These are phyloP conservation scores for Sternarchorhynchus goeldii DNA, from an alignment of 2,797 vertebrate species.

Conservation along the genomic window DNA sequence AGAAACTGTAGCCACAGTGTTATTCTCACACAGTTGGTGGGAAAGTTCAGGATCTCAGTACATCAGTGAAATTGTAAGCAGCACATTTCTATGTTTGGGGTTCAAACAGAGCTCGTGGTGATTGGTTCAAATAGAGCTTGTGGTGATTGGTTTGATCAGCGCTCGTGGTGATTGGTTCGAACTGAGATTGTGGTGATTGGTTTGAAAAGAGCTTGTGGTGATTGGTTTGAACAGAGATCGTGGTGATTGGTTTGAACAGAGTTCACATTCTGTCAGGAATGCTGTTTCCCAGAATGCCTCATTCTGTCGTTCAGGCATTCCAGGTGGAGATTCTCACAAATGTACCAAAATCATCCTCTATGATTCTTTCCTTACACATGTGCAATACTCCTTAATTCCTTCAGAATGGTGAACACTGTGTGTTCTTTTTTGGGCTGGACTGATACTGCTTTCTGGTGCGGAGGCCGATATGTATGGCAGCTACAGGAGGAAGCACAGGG, in stretches of 20 bases:
- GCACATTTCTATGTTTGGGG: not conserved
- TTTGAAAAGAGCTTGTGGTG: not conserved
- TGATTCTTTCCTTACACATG: too few species aligned
- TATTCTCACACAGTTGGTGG: slow-evolving; percentile 46
- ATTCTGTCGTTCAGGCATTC: not conserved
- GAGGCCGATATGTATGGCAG: not conserved
- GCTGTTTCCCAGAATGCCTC: not conserved
- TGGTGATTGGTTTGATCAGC: not conserved
- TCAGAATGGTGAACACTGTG: too few species aligned
- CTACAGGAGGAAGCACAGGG: not conserved
- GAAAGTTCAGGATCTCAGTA: slow-evolving; percentile 28
- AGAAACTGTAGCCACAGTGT: slow-evolving; percentile 42
- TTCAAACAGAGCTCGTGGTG: too few species aligned
- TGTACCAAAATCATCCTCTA: too few species aligned
- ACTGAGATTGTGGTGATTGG: too few species aligned
- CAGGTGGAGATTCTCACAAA: not conserved
- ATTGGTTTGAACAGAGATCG: not conserved
- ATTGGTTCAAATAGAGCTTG: not conserved
- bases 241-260: not conserved
- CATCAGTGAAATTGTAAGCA: slow-evolving; percentile 16
- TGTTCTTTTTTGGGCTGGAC: too few species aligned
- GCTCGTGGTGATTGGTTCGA: too few species aligned
- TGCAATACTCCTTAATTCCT: too few species aligned
- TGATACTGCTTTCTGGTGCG: too few species aligned
- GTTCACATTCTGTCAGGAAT: not conserved